phyloP scores from a whole-genome alignment of 2,797 vertebrate species.

The Dendrocincla fuliginosa region DNA sequence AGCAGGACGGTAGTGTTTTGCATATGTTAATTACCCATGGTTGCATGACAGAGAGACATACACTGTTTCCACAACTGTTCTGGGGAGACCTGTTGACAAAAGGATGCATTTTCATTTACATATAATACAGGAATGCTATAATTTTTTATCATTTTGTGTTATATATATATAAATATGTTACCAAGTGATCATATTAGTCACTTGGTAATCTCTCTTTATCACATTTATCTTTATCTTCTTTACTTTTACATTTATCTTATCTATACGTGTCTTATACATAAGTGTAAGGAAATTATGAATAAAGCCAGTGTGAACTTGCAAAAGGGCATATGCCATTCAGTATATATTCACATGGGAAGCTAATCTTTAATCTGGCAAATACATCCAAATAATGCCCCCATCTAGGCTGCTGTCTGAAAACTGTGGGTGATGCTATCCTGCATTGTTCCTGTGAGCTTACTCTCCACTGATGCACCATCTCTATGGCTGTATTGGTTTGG shows the following conservation, averaged over 20 bases:
- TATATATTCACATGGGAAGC: neutral
- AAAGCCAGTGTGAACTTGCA: neutral
- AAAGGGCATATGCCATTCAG: neutral
- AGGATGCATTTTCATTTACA: constrained; percentile 66
- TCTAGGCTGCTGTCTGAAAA: neutral
- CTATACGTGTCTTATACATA: neutral
- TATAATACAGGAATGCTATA: neutral
- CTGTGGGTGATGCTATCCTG: neutral
- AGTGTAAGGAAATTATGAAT: neutral
- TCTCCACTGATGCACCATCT: neutral
- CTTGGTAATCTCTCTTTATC: neutral
- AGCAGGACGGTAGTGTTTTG: constrained; percentile 76
- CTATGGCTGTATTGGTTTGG: accelerated
- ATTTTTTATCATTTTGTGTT: constrained; percentile 31
- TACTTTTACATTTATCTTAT: neutral
- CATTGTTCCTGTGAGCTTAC: neutral
- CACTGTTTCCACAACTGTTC: constrained; percentile 66
- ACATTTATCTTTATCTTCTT: neutral
- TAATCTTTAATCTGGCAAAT: neutral
- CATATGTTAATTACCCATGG: constrained; percentile 78
- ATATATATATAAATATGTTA: neutral
- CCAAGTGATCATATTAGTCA: neutral
- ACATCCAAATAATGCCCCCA: neutral
- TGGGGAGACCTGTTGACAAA: constrained; percentile 72
- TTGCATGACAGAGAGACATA: constrained; percentile 71